A percentile compares a stretch with the other conserved stretches of the same genome.
Conservation (phyloP, 2,888 invertebrate genomes). For the Smittia sp. region DNA sequence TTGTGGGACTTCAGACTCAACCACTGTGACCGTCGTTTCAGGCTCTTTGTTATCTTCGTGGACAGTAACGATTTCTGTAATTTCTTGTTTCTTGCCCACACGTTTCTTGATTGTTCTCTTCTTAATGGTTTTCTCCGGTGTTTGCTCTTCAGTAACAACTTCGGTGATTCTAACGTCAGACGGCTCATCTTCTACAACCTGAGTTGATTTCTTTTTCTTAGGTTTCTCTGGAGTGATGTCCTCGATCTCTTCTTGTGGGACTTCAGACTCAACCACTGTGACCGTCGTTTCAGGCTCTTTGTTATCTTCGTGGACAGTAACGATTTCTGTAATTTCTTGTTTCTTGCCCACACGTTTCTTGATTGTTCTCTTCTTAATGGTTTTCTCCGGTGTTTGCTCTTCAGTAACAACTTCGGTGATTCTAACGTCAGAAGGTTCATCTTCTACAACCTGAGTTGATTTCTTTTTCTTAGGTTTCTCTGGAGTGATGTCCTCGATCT, state of each 20-base stretch:
- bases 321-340: conserved; percentile 17
- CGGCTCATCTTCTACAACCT: too few relatives aligned
- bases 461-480: background rate
- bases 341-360: conserved; percentile 4
- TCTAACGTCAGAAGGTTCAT: background rate
- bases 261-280: background rate
- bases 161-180: background rate
- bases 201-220: background rate
- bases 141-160: background rate
- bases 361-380: background rate
- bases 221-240: background rate
- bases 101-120: background rate
- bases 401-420: conserved; percentile 3
- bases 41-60: background rate
- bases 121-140: background rate
- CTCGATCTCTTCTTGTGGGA: background rate
- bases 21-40: background rate
- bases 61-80: background rate
- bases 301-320: background rate
- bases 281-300: conserved; percentile 4
- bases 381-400: conserved; percentile 11
- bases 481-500: conserved; percentile 45
- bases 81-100: background rate
- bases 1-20: background rate
- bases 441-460: background rate